phyloP scores from a whole-genome alignment of 2,888 invertebrate species.

The Xanthia icteritia region DNA sequence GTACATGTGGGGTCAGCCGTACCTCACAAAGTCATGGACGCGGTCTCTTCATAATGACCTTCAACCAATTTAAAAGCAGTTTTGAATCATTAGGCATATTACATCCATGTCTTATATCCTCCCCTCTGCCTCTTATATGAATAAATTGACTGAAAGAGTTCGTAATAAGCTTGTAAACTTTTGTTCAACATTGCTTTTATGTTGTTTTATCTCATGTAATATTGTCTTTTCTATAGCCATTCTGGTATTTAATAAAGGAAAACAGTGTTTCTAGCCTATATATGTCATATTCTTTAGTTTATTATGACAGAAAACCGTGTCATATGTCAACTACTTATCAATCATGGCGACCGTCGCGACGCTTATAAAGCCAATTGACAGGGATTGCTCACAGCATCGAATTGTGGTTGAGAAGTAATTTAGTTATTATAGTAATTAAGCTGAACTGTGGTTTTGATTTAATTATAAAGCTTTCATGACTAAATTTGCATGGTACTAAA shows the following conservation, averaged over 20 bases:
- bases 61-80: slow-evolving; percentile 49
- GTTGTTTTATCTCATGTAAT: background rate
- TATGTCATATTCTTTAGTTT: background rate
- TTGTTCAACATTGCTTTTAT: slow-evolving; percentile 10
- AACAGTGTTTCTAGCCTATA: background rate
- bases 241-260: background rate
- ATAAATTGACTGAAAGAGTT: slow-evolving; percentile 2
- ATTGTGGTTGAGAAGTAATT: slow-evolving; percentile 27
- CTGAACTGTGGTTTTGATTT: background rate
- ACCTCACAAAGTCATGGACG: slow-evolving; percentile 35
- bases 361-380: slow-evolving; percentile 41
- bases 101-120: background rate
- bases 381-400: slow-evolving; percentile 23
- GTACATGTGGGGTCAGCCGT: slow-evolving; percentile 16
- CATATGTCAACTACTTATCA: slow-evolving; percentile 44
- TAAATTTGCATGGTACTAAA: background rate
- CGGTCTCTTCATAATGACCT: slow-evolving; percentile 42
- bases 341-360: slow-evolving; percentile 26
- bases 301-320: slow-evolving; percentile 15
- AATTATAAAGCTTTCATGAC: too few relatives aligned
- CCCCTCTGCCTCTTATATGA: background rate
- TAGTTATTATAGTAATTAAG: background rate
- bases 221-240: background rate
- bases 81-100: slow-evolving; percentile 37
- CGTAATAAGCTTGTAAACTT: slow-evolving; percentile 5